Evolutionary conservation across 2,888 invertebrate genomes (phyloP).

Genomic region (Morinoia aosen): DNA sequence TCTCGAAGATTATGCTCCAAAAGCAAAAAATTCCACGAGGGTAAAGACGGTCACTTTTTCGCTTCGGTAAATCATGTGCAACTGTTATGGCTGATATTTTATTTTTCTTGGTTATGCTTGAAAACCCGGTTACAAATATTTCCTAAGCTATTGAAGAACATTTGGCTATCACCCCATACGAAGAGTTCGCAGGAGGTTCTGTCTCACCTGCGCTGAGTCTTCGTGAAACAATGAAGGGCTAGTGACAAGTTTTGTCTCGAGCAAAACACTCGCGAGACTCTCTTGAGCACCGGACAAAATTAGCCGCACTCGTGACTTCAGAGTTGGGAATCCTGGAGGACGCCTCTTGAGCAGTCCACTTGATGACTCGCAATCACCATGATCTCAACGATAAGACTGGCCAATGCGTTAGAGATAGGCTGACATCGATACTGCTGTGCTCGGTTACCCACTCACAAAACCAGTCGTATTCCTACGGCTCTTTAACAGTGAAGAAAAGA

Average conservation of each 20-base stretch:
- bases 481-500: not conserved
- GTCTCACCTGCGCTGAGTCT: not conserved
- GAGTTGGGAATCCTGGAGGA: not conserved
- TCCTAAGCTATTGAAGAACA: too few species aligned
- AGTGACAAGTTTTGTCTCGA: not conserved
- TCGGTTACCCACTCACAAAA: not conserved
- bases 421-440: not conserved
- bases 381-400: not conserved
- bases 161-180: too few species aligned
- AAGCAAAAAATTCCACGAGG: too few species aligned
- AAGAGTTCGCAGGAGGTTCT: not conserved
- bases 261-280: conserved; percentile 5
- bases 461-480: not conserved
- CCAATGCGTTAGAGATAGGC: not conserved
- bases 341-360: not conserved
- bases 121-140: too few species aligned
- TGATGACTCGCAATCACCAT: not conserved
- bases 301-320: not conserved
- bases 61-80: too few species aligned
- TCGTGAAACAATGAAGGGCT: not conserved
- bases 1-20: too few species aligned
- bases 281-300: not conserved
- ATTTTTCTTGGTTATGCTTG: too few species aligned
- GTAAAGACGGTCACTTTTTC: too few species aligned
- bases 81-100: too few species aligned